Evolutionary conservation across 2,797 vertebrate species (phyloP).

Genomic region (Bradypodion pumilum): DNA sequence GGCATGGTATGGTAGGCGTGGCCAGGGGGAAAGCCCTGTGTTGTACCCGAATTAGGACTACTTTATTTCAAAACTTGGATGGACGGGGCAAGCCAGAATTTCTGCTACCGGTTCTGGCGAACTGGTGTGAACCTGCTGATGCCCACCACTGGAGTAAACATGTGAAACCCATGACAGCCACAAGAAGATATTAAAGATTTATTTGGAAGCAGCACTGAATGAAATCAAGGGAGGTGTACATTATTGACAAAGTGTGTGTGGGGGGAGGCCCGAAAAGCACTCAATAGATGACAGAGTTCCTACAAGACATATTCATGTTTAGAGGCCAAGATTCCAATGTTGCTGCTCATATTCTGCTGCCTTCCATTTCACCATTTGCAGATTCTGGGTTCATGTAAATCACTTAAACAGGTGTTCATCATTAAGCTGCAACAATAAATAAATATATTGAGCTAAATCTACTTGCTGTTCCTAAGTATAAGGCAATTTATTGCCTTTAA

Average conservation of each 20-base stretch:
- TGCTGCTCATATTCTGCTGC: not conserved
- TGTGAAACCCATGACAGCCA: conserved; percentile 27
- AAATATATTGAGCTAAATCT: not conserved
- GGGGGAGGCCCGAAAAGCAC: not conserved
- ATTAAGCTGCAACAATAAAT: not conserved
- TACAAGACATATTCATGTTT: not conserved
- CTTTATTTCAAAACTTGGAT: too few relatives aligned
- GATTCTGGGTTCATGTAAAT: not conserved
- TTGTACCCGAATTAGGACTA: too few relatives aligned
- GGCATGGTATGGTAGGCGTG: too few relatives aligned
- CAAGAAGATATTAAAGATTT: not conserved
- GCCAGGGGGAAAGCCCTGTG: too few relatives aligned
- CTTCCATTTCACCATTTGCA: not conserved
- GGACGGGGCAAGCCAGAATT: too few relatives aligned
- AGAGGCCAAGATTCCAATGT: not conserved
- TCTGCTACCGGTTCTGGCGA: too few relatives aligned
- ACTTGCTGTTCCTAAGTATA: too few relatives aligned
- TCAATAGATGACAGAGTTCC: not conserved
- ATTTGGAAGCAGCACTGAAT: not conserved
- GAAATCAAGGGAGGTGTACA: fast-evolving
- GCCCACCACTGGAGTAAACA: too few relatives aligned
- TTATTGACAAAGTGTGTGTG: too few relatives aligned
- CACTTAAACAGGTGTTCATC: not conserved
- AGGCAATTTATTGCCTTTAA: too few relatives aligned
- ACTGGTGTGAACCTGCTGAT: too few relatives aligned